Evolutionary conservation across 2,113 vertebrate species (phyloP).

Genomic region (Petaurus breviceps): DNA sequence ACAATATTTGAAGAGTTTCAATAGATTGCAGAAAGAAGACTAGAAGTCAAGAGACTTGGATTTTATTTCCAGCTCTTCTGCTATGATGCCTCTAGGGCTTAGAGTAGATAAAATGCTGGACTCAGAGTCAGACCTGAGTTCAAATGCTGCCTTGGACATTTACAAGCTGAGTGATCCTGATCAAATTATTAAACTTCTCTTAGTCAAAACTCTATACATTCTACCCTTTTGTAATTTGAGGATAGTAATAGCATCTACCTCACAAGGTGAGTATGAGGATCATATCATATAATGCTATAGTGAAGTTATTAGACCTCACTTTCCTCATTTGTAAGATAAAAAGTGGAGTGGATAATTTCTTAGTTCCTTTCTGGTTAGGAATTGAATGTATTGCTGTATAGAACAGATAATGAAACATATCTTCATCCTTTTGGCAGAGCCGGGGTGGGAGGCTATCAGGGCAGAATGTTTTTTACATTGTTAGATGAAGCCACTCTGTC

Average conservation of each 20-base stretch:
- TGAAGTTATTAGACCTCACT: not conserved
- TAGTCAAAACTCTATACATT: not conserved
- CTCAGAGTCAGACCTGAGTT: not conserved
- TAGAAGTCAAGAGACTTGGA: not conserved
- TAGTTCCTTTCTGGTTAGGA: not conserved
- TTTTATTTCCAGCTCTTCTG: not conserved
- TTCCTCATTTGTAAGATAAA: constrained; percentile 22
- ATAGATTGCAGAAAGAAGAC: not conserved
- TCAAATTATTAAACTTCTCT: not conserved
- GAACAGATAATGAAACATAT: not conserved
- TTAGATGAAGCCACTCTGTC: not conserved
- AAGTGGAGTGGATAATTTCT: not conserved
- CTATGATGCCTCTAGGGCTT: not conserved
- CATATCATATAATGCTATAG: not conserved
- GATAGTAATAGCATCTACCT: not conserved
- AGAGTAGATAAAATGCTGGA: not conserved
- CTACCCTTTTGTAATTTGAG: not conserved
- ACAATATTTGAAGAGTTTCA: not conserved
- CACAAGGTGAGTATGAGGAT: not conserved
- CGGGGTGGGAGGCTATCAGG: not conserved
- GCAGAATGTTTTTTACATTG: not conserved
- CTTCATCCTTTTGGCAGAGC: not conserved
- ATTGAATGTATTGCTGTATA: not conserved
- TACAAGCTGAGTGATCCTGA: not conserved
- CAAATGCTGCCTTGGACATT: not conserved